phyloP scores from a whole-genome alignment of 2,888 invertebrate species.

The Tetranychus piercei region DNA sequence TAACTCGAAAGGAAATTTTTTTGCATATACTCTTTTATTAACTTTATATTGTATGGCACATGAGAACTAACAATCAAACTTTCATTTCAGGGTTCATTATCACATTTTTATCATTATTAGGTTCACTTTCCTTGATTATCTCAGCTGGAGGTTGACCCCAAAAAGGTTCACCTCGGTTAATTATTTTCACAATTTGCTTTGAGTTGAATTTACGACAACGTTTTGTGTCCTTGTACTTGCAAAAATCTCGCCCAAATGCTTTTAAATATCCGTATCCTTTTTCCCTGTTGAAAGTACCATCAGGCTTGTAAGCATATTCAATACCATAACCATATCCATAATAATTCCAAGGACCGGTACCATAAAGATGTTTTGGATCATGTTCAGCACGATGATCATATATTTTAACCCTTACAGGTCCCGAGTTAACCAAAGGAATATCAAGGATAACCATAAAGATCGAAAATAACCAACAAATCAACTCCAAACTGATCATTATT shows the following conservation, averaged over 20 bases:
- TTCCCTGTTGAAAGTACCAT: conserved; percentile 15
- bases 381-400: conserved; percentile 20
- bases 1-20: too few species aligned
- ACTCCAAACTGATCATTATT: too few species aligned
- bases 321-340: conserved; percentile 20
- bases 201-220: conserved; percentile 9
- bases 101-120: too few species aligned
- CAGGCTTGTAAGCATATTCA: conserved; percentile 18
- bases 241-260: conserved; percentile 18
- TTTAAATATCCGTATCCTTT: conserved; percentile 20
- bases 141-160: conserved; percentile 10
- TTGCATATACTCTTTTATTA: too few species aligned
- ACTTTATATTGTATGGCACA: too few species aligned
- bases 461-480: too few species aligned
- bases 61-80: too few species aligned
- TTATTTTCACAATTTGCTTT: neutral
- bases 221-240: conserved; percentile 10
- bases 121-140: neutral
- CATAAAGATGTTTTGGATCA: conserved; percentile 16
- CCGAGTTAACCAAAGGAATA: neutral
- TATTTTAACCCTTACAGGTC: conserved; percentile 15
- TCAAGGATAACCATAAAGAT: too few species aligned
- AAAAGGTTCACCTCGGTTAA: conserved; percentile 10
- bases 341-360: conserved; percentile 14
- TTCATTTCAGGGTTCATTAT: too few species aligned